Base-by-base conservation (phyloP, 2,888 invertebrate genomes). In the Acholoe squamosa region DNA sequence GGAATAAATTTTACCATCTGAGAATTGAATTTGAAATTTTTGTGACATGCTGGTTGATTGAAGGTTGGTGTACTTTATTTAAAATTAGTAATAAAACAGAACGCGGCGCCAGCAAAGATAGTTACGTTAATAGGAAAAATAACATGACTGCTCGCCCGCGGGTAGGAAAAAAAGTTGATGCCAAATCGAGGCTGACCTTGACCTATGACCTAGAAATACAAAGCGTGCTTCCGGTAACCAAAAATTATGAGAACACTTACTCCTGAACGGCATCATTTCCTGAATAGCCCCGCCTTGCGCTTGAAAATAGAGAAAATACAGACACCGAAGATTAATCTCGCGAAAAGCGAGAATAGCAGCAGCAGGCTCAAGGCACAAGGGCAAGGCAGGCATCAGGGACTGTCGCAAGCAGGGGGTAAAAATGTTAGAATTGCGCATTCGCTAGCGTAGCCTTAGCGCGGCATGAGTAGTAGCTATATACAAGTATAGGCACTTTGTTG, bases 221-320 rank as follows among this genome's bases (percentile, higher is more conserved):
- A 86, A 86, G 86, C 86, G 86, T 86, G 86, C 86, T 86, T 86
- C 86, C 86, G 56, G 86, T 31, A 54, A 54, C 86, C 86, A 86
- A 54, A 86, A 86, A 86, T 86, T 86, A 54, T 52, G 86, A 54
- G 51, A 89, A 89, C 90, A 95, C 95, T 95, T 95, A 95, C 95
- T 95, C 94, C 95, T 93, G 92, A 95, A 95, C 90, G 95, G 95
- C 93, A 95, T 94, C 95, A 95, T 93, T 93, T 95, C 95, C 93
- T 95, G 95, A 89, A 95, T 93, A 67, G 95, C 94, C 92, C 95
- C 95, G 91, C 95, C 95, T 93, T 95, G 94, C 89, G 94, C 95
- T 95, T 90, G 28, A 90, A 90, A 90, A 90, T 67, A 89, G 71
- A 89, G 34, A 31, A 43, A 89, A 31, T n/a, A 54, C 31, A 61